phyloP scores from a whole-genome alignment of 2,113 vertebrate genomes.

The Sarotherodon lohbergeri region DNA sequence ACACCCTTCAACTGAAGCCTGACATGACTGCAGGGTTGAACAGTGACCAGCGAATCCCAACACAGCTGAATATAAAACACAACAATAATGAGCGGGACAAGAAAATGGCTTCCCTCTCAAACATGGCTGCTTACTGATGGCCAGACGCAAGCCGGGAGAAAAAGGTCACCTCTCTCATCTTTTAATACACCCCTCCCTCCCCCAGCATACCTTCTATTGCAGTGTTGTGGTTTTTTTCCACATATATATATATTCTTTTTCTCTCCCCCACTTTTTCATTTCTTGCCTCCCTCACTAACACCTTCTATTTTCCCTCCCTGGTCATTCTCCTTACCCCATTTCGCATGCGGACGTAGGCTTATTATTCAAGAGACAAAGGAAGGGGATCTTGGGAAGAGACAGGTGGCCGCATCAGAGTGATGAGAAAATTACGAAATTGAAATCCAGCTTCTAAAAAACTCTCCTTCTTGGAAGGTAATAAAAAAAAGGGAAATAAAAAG shows the following conservation, averaged over 20 bases:
- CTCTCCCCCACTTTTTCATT: conserved; percentile 20
- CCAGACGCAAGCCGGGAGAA: conserved; percentile 47
- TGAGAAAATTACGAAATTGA: conserved; percentile 72
- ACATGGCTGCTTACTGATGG: conserved; percentile 67
- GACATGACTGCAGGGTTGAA: conserved; percentile 59
- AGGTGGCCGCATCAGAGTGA: conserved; percentile 71
- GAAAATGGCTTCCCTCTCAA: conserved; percentile 75
- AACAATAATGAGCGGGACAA: conserved; percentile 63
- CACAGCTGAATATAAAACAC: conserved; percentile 70
- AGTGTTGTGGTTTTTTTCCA: not conserved
- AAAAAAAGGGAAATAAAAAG: conserved; percentile 63
- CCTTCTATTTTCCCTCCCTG: conserved; percentile 52
- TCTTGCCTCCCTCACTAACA: conserved; percentile 11
- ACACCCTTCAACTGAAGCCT: conserved; percentile 60
- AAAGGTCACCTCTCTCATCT: conserved; percentile 68
- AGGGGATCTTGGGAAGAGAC: conserved; percentile 65
- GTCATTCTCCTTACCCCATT: conserved; percentile 52
- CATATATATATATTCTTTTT: not conserved
- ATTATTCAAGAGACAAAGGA: conserved; percentile 76
- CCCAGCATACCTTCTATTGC: not conserved
- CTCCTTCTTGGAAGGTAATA: conserved; percentile 49
- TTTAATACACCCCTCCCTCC: conserved; percentile 19
- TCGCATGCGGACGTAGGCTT: conserved; percentile 57
- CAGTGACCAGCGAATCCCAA: conserved; percentile 62
- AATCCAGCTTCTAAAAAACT: conserved; percentile 56